Base-by-base conservation (phyloP, 1,140 invertebrate genomes). In the Neelides sp. region DNA sequence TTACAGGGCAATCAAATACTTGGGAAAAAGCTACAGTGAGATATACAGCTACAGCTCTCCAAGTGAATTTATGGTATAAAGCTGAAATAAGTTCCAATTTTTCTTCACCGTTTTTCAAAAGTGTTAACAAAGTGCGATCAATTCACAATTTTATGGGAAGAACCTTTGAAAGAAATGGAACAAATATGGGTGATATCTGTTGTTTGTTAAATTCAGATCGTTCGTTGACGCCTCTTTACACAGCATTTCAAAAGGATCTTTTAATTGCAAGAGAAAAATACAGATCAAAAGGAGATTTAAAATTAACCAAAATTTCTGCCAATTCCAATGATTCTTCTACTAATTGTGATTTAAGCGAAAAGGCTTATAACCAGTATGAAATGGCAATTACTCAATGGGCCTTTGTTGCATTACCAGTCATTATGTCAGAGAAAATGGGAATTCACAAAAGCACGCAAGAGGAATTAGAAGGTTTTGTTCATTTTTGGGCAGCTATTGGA, bases 401-500 rank as follows among this genome's bases (percentile, higher is more conserved):
- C 7, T 71, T 71, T 49, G 62, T 69, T 15, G 69, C 67, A 2
- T 44, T 61, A 2, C 50, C 67, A 4, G 54, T 69, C 1, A 50
- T 68, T 43, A 64, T 64, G 28, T 64, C 64, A n/a, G 30, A 59
- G 23, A 39, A 57, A 35, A 52, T 64, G 48, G 66, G 67, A 4
- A 54, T 68, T 1, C 48, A 28, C 4, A 19, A 35, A 3, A 53
- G 47, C 10, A 61, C 54, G 20, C 34, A 36, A 10, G 52, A 64
- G 22, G 65, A 69, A 20, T 40, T 71, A 0, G 64, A 67, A 27
- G 63, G 65, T 37, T 64, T 67, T 20, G 54, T 68, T 3, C 67
- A 70, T 50, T 69, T 69, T 46, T 71, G 69, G 69, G 50, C 64
- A 22, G 62, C 62, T 3, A 61, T 71, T 5, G 66, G 68, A 3